phyloP scores from a whole-genome alignment of 2,888 invertebrate species.

The Unio pictorum region DNA sequence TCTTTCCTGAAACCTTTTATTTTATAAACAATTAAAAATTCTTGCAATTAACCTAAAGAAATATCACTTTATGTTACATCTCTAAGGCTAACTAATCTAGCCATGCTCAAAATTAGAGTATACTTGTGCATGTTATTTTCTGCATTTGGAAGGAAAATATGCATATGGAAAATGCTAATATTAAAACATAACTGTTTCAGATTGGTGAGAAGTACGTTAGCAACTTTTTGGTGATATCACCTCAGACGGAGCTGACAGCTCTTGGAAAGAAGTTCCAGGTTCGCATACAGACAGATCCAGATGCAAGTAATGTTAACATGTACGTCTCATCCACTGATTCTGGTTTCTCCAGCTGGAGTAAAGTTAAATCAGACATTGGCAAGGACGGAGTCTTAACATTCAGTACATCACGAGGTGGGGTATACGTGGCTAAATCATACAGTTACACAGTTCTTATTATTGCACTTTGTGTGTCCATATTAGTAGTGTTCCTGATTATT shows the following conservation, averaged over 20 bases:
- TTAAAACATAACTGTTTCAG: constrained; percentile 31
- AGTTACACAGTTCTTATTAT: constrained; percentile 55
- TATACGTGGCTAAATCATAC: constrained; percentile 57
- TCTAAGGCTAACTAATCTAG: too few species aligned
- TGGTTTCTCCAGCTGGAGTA: constrained; percentile 55
- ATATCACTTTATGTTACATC: too few species aligned
- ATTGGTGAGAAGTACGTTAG: constrained; percentile 61
- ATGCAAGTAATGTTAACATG: constrained; percentile 37
- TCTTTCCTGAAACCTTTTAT: too few species aligned
- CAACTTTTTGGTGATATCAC: constrained; percentile 56
- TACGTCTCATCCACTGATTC: constrained; percentile 46
- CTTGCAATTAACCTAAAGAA: too few species aligned
- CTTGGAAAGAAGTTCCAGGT: constrained; percentile 43
- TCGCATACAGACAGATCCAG: constrained; percentile 38
- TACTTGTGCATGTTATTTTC: not conserved
- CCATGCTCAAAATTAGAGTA: too few species aligned
- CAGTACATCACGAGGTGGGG: constrained; percentile 54
- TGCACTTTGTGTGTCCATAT: constrained; percentile 49
- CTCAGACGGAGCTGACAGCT: constrained; percentile 45
- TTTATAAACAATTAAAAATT: too few species aligned
- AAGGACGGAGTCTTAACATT: constrained; percentile 47
- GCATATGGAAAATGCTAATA: not conserved
- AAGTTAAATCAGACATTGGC: constrained; percentile 47
- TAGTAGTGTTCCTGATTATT: constrained; percentile 50
- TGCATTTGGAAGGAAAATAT: not conserved